These are phyloP conservation scores for Nannoperca obscura DNA, from an alignment of 2,797 vertebrate genomes.

Conservation along the genomic window DNA sequence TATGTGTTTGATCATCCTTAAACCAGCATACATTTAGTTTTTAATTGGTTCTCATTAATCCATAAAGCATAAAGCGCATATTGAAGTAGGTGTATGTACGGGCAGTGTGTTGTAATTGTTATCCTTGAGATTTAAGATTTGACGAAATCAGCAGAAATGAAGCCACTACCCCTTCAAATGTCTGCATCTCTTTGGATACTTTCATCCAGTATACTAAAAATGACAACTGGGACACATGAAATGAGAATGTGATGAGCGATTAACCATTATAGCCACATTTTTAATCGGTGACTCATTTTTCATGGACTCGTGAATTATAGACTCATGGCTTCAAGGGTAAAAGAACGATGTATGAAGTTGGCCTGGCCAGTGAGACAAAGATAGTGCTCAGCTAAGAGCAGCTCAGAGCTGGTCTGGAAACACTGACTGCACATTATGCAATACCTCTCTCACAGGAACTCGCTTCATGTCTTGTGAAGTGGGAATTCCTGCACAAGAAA, in stretches of 20 bases:
- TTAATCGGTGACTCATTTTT: neutral
- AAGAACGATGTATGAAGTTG: neutral
- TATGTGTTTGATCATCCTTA: neutral
- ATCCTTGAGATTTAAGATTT: neutral
- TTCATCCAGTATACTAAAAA: neutral
- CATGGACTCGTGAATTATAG: neutral
- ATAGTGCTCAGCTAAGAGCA: neutral
- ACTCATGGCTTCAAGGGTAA: neutral
- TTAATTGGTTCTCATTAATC: neutral
- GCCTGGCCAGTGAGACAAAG: neutral
- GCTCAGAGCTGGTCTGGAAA: slow-evolving; percentile 31
- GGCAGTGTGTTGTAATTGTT: neutral
- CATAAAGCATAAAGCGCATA: neutral
- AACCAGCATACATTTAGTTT: neutral
- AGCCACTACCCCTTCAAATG: neutral
- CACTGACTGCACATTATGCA: slow-evolving; percentile 12
- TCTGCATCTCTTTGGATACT: neutral
- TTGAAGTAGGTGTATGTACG: neutral
- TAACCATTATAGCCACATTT: neutral
- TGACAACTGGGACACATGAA: neutral
- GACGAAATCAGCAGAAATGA: neutral
- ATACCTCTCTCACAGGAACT: slow-evolving; percentile 25
- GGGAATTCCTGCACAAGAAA: slow-evolving; percentile 42
- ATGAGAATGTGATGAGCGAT: neutral
- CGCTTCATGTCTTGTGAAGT: slow-evolving; percentile 28